Base-by-base conservation (phyloP, 2,797 vertebrate species). In the Dryobates pubescens region DNA sequence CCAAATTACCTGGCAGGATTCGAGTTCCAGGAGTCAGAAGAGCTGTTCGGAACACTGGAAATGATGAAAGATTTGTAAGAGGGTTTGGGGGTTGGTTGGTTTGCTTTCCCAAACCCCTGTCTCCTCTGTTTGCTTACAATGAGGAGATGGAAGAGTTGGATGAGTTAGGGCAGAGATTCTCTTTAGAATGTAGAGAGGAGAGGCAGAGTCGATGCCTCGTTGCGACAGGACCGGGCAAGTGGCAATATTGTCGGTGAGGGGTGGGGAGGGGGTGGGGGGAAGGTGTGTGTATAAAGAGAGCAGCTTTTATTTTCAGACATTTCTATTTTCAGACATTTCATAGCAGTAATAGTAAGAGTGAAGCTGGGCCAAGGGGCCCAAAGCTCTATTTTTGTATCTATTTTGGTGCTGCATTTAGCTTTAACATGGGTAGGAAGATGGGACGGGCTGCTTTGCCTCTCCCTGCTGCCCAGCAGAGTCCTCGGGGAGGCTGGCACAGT, bases 381-480 rank as follows among this genome's bases (percentile, higher is more conserved):
- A 91, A 91, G 86, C 71, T 97, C 93, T 98, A 98, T 97, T 98
- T 98, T 98, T 98, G 73, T 98, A 98, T 96, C 92, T 96, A 94
- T 91, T 96, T 96, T 92, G 96, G 96, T 97, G 97, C 97, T 97
- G 97, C 94, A 93, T 96, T 97, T 96, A 96, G 94, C 95, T 97
- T 97, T 96, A 96, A 95, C 8, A 2, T 0, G 3, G 87, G 89
- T 38, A 49, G 88, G 93, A 93, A 89, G 78, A 61, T 32, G 58
- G 90, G 91, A 43, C 38, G 78, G 86, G 73, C 76, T 89, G 96
- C 75, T 93, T 91, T 89, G 72, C 68, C 72, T 41, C 64, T 58
- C 69, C 49, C 73, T 89, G 77, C 72, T 62, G 51, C 73, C 36
- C 6, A 9, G 59, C 30, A 54, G 67, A 59, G 51, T 30, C 0